Base-by-base conservation (phyloP, 2,797 vertebrate genomes). In the Sebastes matsubarae region DNA sequence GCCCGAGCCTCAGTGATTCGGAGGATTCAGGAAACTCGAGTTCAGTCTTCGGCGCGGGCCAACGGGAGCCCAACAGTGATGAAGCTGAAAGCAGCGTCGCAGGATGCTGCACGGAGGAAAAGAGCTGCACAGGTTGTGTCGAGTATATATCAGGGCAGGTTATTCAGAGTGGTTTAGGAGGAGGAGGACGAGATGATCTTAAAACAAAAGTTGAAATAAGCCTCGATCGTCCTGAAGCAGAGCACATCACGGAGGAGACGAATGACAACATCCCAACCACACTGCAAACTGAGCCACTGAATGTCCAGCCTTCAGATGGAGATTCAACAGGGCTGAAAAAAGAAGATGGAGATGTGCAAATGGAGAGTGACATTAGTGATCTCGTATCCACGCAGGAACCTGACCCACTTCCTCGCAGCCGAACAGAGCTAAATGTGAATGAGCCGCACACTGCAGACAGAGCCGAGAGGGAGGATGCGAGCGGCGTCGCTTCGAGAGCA, bases 1-100 rank as follows among this genome's bases (percentile, higher is more conserved):
- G 97, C 84, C 94, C 87, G 13, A 68, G 93, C 50, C 95, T 97
- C 74, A 97, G 97, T 80, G 97, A 98, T 89, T 81, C 85, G 67
- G 92, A 95, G 36, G 87, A 89, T 54, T 82, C 66, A 8, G 81
- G n/a, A 66, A 72, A 79, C 27, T 67, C 68, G 22, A 69, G 27
- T 69, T 69, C 74, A 24, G 72, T n/a, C n/a, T 18, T 59, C 12
- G 32, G 30, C 5, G 8, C 13, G 5, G 67, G n/a, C 18, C 82
- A 52, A 64, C 24, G 27, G 67, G 81, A 69, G 24, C 29, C 14
- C 1, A 79, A 68, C 18, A 16, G 58, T 3, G 64, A 60, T 10
- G 29, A 38, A 59, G 68, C n/a, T 29, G 77, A 75, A 63, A 30
- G 77, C 46, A 72, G 10, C 1, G 2, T 32, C n/a, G 69, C 42